Base-by-base conservation (phyloP, 1,140 invertebrate genomes). In the Leptinotarsa undecemlineata region DNA sequence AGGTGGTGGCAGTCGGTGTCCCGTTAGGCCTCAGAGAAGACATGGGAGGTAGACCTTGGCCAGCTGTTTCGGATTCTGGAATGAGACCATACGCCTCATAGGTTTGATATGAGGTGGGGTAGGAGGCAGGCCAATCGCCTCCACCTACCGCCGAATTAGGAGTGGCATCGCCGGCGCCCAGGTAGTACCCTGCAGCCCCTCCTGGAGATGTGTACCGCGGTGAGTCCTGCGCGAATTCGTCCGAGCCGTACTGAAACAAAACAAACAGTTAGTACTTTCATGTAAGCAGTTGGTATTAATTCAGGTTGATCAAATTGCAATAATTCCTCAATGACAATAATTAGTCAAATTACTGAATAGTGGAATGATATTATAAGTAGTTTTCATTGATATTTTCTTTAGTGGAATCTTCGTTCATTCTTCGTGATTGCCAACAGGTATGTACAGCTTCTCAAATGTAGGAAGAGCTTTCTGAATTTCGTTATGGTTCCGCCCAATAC, bases 11-110 rank as follows among this genome's bases (percentile, higher is more conserved):
- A 61, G 87, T 87, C 20, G 85, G 81, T 48, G 88, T 90, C 71
- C 87, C 87, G 77, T 87, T 88, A 57, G 91, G 91, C 48, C 95
- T 90, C 88, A 98, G 95, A 76, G 94, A 95, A 71, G 95, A 97
- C 95, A 98, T 97, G 51, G 96, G 96, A 73, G 96, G 96, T 85
- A 98, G 88, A 71, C 94, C 92, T 81, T 92, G 89, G 82, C 91
- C 88, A 2, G 74, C 62, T 47, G 73, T 20, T 82, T 88, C 87
- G 77, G 88, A 88, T 82, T 90, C 91, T 74, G 88, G 88, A 69
- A 88, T 88, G 60, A 89, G 85, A 48, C 87, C 86, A 80, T 89
- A 90, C 64, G 88, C 85, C 82, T 90, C 88, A 80, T 89, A 88
- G 62, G 87, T 84, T 82, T 89, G 87, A 75, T 88, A 87, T 61